A percentile compares a stretch with the other conserved stretches of the same genome.
These are phyloP conservation scores for Vombatus ursinus DNA, from an alignment of 2,113 vertebrate species.

Conservation along the genomic window DNA sequence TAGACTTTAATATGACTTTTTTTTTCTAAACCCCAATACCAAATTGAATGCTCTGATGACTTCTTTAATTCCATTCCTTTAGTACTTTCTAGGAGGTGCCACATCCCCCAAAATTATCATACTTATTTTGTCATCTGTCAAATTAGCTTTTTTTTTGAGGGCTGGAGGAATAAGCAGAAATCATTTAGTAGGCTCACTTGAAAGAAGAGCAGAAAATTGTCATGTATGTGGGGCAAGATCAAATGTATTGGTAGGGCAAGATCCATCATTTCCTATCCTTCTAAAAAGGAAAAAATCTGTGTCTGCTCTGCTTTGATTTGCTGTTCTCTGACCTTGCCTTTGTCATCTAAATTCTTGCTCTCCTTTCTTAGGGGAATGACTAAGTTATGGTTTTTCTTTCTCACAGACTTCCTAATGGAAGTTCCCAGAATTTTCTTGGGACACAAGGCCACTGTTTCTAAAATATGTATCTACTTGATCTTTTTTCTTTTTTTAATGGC, in stretches of 20 bases:
- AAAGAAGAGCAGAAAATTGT: neutral
- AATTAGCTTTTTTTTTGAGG: conserved; percentile 8
- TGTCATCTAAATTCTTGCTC: neutral
- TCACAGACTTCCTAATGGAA: conserved; percentile 22
- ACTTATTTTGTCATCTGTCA: neutral
- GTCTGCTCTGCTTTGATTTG: neutral
- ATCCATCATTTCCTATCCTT: neutral
- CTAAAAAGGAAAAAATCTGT: neutral
- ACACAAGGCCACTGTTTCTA: neutral
- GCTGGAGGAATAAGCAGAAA: neutral
- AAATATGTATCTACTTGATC: conserved; percentile 18
- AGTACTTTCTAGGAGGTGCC: neutral
- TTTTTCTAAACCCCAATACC: neutral
- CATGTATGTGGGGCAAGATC: neutral
- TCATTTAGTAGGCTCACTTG: neutral
- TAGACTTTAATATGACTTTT: too few relatives aligned
- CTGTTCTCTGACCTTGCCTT: neutral
- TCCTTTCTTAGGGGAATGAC: neutral
- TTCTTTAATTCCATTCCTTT: conserved; percentile 20
- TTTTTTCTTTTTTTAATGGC: conserved; percentile 32
- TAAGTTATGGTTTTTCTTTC: conserved; percentile 10
- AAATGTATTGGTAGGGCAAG: neutral
- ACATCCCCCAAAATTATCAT: neutral
- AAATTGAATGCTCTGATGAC: neutral
- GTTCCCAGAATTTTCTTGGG: conserved; percentile 21